A percentile compares a stretch with the other conserved stretches of the same genome.
Conservation (phyloP, 2,113 vertebrate species). For the Rhynchomys soricoides region DNA sequence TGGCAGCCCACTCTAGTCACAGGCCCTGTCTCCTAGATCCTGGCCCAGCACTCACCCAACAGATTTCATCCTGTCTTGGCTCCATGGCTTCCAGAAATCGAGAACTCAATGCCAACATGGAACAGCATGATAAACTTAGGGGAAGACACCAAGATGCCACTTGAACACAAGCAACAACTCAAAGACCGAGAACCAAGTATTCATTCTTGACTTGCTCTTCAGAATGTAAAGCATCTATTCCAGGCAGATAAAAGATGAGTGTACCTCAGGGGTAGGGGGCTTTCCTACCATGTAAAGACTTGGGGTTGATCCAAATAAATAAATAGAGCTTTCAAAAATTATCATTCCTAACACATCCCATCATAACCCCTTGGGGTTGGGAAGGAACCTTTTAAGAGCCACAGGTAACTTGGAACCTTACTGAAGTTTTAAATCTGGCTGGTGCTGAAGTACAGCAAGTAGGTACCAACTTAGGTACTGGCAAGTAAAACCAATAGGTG, state of each 20-base stretch:
- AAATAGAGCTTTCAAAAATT: neutral
- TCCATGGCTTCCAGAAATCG: neutral
- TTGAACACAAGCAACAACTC: neutral
- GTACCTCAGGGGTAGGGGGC: neutral
- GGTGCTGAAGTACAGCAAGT: neutral
- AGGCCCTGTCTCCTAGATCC: neutral
- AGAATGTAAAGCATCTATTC: neutral
- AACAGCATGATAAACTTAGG: neutral
- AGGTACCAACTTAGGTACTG: neutral
- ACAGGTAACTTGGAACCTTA: neutral
- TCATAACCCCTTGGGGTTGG: neutral
- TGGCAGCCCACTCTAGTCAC: neutral
- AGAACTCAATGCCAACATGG: neutral
- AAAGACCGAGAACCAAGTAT: neutral
- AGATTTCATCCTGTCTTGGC: neutral
- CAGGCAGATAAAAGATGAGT: neutral
- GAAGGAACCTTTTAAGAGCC: neutral
- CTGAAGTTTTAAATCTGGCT: neutral
- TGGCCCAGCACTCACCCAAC: neutral
- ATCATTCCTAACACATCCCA: neutral
- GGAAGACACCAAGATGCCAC: conserved; percentile 12
- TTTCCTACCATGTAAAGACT: neutral
- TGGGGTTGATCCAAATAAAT: neutral
- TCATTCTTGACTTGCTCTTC: neutral
- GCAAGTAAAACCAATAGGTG: neutral